These are phyloP conservation scores for Acanthaster planci DNA, from an alignment of 35 echinoderm and acorn worm genomes.

Conservation along the genomic window DNA sequence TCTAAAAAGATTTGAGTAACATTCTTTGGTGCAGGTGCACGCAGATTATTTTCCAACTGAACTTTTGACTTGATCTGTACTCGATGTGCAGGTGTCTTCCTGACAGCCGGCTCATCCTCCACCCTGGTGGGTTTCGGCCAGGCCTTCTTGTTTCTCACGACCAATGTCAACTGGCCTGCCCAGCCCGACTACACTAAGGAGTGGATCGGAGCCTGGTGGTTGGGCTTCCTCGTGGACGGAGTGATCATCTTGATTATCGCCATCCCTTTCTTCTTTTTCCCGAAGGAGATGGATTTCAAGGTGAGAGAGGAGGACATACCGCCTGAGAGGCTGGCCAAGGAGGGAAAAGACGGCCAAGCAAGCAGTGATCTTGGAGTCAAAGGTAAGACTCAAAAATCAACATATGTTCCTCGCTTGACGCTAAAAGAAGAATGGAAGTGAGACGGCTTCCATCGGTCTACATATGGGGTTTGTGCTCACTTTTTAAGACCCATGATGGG, in stretches of 20 bases:
- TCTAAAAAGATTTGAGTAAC: no score
- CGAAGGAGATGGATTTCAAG: conserved; percentile 45
- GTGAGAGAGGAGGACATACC: not conserved
- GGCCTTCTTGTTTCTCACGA: conserved; percentile 6
- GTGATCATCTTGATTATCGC: conserved; percentile 42
- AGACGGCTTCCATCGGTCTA: no score
- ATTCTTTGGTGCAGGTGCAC: no score
- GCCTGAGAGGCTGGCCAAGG: not conserved
- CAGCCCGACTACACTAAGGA: conserved; percentile 7
- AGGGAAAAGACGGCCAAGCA: not conserved
- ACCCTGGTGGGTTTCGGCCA: conserved; percentile 1
- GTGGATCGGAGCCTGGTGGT: conserved; percentile 90
- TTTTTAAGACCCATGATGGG: no score
- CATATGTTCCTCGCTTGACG: no score
- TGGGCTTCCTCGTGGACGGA: conserved; percentile 74
- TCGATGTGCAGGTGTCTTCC: conserved; percentile 7
- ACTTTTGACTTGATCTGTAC: no score
- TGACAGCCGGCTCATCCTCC: conserved; percentile 14
- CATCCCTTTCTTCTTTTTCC: conserved; percentile 86
- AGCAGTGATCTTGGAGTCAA: not conserved
- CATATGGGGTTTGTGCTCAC: no score
- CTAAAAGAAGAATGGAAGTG: no score
- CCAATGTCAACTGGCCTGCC: conserved; percentile 29
- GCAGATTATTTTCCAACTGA: no score
- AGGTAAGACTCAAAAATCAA: no score